Evolutionary conservation across 1,140 invertebrate genomes (phyloP).

Genomic region (Listronotus oregonensis): DNA sequence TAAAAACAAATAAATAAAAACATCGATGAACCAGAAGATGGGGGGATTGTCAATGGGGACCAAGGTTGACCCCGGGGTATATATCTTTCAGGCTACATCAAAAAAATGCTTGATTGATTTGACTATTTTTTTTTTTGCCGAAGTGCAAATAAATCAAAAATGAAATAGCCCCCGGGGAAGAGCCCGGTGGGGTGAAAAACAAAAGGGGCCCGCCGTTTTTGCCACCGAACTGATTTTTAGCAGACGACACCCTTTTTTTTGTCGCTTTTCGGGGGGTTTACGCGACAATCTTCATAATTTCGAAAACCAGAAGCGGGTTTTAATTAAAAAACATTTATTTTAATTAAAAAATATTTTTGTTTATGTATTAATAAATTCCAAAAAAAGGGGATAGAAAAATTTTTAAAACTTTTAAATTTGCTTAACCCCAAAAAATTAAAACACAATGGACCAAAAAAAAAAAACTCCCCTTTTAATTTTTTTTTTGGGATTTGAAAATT

Average conservation of each 20-base stretch:
- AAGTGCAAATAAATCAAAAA: conserved; percentile 58
- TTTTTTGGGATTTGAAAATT: conserved; percentile 27
- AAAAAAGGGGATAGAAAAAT: conserved; percentile 32
- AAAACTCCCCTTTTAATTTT: conserved; percentile 31
- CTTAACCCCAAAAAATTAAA: conserved; percentile 38
- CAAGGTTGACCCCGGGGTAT: conserved; percentile 50
- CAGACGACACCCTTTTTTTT: conserved; percentile 27
- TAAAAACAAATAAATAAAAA: no score
- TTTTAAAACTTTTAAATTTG: conserved; percentile 41
- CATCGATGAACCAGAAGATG: not conserved
- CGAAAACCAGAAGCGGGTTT: conserved; percentile 27
- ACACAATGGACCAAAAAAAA: conserved; percentile 30
- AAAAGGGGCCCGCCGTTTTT: conserved; percentile 52
- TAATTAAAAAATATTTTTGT: conserved; percentile 50
- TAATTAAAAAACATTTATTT: conserved; percentile 50
- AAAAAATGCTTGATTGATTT: conserved; percentile 57
- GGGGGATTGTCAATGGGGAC: conserved; percentile 42
- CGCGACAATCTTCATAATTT: conserved; percentile 25
- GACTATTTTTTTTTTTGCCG: conserved; percentile 55
- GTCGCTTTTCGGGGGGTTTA: conserved; percentile 16
- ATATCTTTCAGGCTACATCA: conserved; percentile 53
- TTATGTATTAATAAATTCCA: conserved; percentile 46
- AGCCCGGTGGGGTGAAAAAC: conserved; percentile 53
- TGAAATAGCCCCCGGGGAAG: conserved; percentile 53
- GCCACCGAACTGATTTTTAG: conserved; percentile 50